Evolutionary conservation across 2,888 invertebrate genomes (phyloP).

Genomic region (Calephelis perditalis): DNA sequence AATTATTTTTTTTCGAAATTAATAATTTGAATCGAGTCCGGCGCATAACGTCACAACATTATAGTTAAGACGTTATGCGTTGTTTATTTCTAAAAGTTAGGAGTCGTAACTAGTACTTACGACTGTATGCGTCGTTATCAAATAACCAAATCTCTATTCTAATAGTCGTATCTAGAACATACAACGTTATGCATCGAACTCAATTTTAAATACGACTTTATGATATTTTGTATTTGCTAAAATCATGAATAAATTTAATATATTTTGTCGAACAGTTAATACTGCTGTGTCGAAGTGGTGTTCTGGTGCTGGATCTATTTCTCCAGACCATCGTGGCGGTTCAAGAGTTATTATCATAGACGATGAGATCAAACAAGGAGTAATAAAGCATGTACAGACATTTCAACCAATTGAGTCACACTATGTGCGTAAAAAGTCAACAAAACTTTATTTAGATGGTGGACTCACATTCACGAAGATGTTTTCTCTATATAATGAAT

Average conservation of each 20-base stretch:
- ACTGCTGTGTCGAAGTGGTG: constrained; percentile 20
- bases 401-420: constrained; percentile 14
- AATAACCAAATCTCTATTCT: background rate
- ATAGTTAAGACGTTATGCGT: background rate
- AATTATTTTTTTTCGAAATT: background rate
- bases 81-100: background rate
- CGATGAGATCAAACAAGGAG: constrained; percentile 16
- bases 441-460: constrained; percentile 13
- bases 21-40: background rate
- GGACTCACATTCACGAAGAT: constrained; percentile 17
- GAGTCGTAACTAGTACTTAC: background rate
- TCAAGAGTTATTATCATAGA: constrained; percentile 5
- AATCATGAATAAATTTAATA: constrained; percentile 2
- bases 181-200: constrained; percentile 5
- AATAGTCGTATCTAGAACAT: constrained; percentile 13
- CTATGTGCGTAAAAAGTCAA: constrained; percentile 15
- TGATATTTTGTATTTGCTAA: constrained; percentile 8
- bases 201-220: constrained; percentile 12
- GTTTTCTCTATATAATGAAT: constrained; percentile 19
- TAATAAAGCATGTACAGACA: constrained; percentile 7
- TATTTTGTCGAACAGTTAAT: constrained; percentile 15
- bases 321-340: constrained; percentile 13
- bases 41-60: background rate
- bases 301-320: constrained; percentile 17
- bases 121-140: background rate